These are phyloP conservation scores for Archips crataeganus DNA, from an alignment of 2,888 invertebrate genomes.

Conservation along the genomic window DNA sequence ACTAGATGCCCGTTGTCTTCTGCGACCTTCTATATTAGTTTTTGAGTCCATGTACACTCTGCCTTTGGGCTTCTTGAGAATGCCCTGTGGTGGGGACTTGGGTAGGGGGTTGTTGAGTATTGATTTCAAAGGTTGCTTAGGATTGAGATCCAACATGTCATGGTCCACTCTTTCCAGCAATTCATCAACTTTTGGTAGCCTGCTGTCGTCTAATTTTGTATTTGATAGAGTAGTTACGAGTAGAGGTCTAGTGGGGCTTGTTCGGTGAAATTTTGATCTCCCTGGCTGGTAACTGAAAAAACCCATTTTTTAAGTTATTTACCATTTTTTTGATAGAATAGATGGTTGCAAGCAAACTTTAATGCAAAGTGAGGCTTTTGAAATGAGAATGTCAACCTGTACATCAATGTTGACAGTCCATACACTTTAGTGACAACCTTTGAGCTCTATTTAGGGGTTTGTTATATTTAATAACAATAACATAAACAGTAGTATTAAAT, in stretches of 20 bases:
- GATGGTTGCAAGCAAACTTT: not conserved
- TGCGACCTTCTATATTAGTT: conserved; percentile 66
- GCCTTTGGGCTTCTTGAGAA: conserved; percentile 77
- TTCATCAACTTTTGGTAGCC: conserved; percentile 80
- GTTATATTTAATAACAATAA: not conserved
- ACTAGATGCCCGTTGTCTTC: conserved; percentile 79
- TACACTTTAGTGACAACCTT: not conserved
- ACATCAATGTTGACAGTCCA: not conserved
- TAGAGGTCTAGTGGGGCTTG: conserved; percentile 71
- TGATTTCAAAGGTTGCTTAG: conserved; percentile 78
- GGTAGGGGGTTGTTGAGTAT: conserved; percentile 78
- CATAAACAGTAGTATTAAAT: not conserved
- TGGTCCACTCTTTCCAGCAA: conserved; percentile 77
- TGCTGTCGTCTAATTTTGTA: conserved; percentile 71
- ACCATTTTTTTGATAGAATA: not conserved
- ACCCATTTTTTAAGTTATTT: not conserved
- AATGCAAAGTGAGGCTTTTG: not conserved
- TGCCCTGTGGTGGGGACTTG: conserved; percentile 73
- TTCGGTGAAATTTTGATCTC: conserved; percentile 70
- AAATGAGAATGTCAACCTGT: not conserved
- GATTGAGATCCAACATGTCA: conserved; percentile 73
- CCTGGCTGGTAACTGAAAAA: conserved; percentile 68
- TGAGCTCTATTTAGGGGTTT: not conserved
- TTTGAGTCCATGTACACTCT: conserved; percentile 67
- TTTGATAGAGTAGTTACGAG: conserved; percentile 74